Percentiles rank a stretch among this genome's conserved stretches.
Evolutionary conservation across 2,888 invertebrate species (phyloP).

Genomic region (Napeogenes sylphis): DNA sequence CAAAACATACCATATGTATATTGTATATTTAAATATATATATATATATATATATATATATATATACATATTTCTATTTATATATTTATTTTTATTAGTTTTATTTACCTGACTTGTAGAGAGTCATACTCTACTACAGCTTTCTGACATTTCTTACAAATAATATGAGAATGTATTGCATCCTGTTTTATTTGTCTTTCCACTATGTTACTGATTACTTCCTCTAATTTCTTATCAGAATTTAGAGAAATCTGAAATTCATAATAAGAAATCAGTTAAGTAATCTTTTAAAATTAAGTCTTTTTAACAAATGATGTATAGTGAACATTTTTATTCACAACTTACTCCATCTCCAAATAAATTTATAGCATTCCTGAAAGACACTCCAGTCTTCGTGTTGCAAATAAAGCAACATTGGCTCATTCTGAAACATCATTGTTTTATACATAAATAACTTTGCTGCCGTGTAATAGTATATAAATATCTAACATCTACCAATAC

Average conservation of each 20-base stretch:
- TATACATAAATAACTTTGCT: conserved; percentile 9
- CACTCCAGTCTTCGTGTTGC: conserved; percentile 69
- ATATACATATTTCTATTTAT: too few species aligned
- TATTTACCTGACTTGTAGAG: conserved; percentile 67
- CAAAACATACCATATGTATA: neutral
- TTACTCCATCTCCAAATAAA: conserved; percentile 50
- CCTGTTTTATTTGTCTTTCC: conserved; percentile 62
- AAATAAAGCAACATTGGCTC: conserved; percentile 78
- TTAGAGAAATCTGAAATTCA: conserved; percentile 44
- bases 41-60: too few species aligned
- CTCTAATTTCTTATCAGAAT: conserved; percentile 46
- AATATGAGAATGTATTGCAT: conserved; percentile 72
- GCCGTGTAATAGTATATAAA: conserved; percentile 2
- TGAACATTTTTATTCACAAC: conserved; percentile 25
- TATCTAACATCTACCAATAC: neutral
- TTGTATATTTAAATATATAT: too few species aligned
- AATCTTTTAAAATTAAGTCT: neutral
- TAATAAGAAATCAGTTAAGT: neutral
- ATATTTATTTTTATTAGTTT: neutral
- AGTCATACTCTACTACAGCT: conserved; percentile 79
- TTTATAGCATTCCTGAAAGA: conserved; percentile 39
- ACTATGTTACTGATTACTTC: conserved; percentile 53
- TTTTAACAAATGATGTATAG: too few species aligned
- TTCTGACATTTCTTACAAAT: conserved; percentile 84
- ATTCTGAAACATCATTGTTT: conserved; percentile 45